These are phyloP conservation scores for Elephantulus edwardii DNA, from an alignment of 2,113 vertebrate species.

Conservation along the genomic window DNA sequence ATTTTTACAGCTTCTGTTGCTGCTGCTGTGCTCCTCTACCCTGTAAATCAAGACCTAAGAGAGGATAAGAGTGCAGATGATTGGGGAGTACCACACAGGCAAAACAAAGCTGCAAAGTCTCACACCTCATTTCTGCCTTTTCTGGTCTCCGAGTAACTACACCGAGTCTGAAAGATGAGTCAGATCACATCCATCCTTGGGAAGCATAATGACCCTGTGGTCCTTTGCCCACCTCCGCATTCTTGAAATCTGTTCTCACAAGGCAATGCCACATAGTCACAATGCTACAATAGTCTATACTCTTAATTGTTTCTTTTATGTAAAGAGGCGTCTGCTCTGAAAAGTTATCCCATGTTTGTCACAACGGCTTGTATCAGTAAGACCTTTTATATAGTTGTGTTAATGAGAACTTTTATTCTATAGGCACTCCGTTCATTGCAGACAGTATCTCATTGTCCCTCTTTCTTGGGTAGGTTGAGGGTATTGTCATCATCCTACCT, in stretches of 20 bases:
- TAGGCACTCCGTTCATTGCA: background rate
- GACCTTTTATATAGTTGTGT: background rate
- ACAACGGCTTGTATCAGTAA: background rate
- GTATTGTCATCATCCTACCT: background rate
- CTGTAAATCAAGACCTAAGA: background rate
- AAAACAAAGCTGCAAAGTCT: background rate
- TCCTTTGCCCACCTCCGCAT: background rate
- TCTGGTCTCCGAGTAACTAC: background rate
- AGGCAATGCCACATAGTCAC: background rate
- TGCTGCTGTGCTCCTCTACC: slow-evolving; percentile 4
- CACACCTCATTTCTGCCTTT: background rate
- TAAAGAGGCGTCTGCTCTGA: background rate
- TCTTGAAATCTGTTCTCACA: background rate
- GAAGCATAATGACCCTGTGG: background rate
- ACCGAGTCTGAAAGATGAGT: background rate
- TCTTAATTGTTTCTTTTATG: background rate
- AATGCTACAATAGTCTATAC: accelerated
- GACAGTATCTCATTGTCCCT: background rate
- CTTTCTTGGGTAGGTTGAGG: background rate
- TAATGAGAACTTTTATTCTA: background rate
- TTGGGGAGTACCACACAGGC: background rate
- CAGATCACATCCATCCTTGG: background rate
- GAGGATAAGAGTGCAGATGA: background rate
- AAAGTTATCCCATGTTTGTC: background rate
- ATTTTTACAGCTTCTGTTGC: background rate